Base-by-base conservation (phyloP, 2,113 vertebrate genomes). In the Rissa tridactyla region DNA sequence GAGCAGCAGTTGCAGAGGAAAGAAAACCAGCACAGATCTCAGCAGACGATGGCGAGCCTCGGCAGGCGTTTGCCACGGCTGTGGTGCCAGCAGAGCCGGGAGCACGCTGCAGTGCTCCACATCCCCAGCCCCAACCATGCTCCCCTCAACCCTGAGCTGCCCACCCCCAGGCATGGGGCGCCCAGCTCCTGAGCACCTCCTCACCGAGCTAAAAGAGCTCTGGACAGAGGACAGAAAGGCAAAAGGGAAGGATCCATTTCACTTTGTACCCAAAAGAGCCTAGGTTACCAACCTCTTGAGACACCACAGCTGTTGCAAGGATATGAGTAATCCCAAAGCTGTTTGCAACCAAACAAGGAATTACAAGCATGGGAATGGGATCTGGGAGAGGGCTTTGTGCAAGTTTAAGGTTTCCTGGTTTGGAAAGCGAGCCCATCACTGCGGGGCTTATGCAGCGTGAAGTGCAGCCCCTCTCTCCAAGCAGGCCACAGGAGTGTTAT, bases 321-420 rank as follows among this genome's bases (percentile, higher is more conserved):
- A 82, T 65, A 34, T 58, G 86, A 95, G 76, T 88, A 96, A 97
- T 72, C 73, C 86, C 89, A 75, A 85, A 89, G 78, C 44, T 65
- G 47, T n/a, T 26, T 76, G 81, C 52, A 92, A 91, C 38, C 61
- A 84, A 96, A 92, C 40, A 60, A 57, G 69, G 68, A 78, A 86
- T 51, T 64, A 61, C 85, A 91, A 79, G 70, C 66, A 57, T 57
- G 57, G 90, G 78, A 95, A 94, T 22, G 66, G 84, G 65, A 79
- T 89, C 13, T 10, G 8, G 61, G 78, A 92, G 46, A 94, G 34
- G 36, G 58, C 3, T 92, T 58, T 76, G 52, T 55, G 32, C 32
- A 79, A 93, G 38, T 54, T 87, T 71, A 78, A 68, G 22, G 57
- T 72, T 88, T 88, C 19, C 49, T 46, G 75, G 57, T 57, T 84